phyloP scores from a whole-genome alignment of 1,140 invertebrate species.

The Atta texana region DNA sequence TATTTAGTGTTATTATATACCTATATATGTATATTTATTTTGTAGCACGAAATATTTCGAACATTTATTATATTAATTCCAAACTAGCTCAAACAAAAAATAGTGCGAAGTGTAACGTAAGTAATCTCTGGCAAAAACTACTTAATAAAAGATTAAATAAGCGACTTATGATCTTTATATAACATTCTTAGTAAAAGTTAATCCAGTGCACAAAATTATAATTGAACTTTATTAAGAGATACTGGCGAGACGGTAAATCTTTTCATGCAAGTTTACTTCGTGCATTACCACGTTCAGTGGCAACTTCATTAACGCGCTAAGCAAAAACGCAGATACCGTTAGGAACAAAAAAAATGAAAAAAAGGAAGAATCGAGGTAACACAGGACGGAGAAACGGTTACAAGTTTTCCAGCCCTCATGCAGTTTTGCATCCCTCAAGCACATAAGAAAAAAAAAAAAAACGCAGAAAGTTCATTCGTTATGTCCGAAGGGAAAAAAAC shows the following conservation, averaged over 20 bases:
- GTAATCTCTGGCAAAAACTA: neutral
- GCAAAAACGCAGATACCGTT: neutral
- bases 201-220: neutral
- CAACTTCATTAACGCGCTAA: constrained; percentile 23
- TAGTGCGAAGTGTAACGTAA: neutral
- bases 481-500: neutral
- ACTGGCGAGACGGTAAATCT: constrained; percentile 18
- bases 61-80: neutral
- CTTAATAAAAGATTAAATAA: constrained; percentile 9
- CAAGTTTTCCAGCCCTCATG: constrained; percentile 5
- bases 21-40: neutral
- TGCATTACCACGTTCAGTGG: neutral
- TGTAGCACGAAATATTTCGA: neutral
- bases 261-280: neutral
- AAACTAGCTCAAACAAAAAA: neutral
- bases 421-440: neutral
- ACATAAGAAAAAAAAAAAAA: constrained; percentile 1
- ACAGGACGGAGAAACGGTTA: neutral
- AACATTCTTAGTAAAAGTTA: constrained; percentile 9
- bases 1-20: neutral
- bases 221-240: constrained; percentile 39
- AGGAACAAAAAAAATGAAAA: constrained; percentile 7
- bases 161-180: neutral
- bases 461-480: constrained; percentile 12
- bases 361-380: neutral